Evolutionary conservation across 2,113 vertebrate species (phyloP), one percentile per base, ranked within the genome.

Genomic region (Trachemys scripta): DNA sequence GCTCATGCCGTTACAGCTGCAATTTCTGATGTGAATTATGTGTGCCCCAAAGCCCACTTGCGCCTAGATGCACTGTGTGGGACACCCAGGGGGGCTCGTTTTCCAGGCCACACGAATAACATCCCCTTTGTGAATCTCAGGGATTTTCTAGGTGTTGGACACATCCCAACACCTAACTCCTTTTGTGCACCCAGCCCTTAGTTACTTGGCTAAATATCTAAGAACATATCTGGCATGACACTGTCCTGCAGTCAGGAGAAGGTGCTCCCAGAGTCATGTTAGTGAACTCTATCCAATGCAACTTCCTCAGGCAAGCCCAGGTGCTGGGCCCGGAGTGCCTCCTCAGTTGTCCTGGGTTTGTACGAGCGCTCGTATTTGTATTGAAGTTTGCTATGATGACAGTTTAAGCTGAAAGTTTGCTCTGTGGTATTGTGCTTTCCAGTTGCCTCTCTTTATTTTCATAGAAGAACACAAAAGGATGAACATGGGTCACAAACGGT

Each of bases 391-490:
- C n/a, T 57, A 65, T 38, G 78, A 24, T 24, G 79, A 38, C 6
- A 10, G 45, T 38, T 47, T 13, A 14, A 90, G 45, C 27, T 31
- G 85, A 69, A n/a, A 87, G 24, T 45, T 84, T 86, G 84, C 72
- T 31, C 57, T 92, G 56, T 82, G 69, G 56, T 25, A 75, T 75
- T 95, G 59, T 56, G 27, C 29, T 89, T 95, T 87, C 25, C 78
- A 57, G 80, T 53, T 62, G 78, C 42, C 82, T 96, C 10, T 53
- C 94, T 94, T 94, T 87, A 12, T 94, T 96, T 96, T 80, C 82
- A 94, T 95, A 98, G 98, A 96, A 98, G 98, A 97, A 96, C 98
- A 84, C 98, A 98, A 56, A 99, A 99, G 91, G 98, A 99, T 82
- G 98, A 99, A 25, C 98, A 98, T 0, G 90, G 97, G 3, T 88